These are phyloP conservation scores for Solenodon paradoxus DNA, from an alignment of 2,113 vertebrate genomes.

Conservation along the genomic window DNA sequence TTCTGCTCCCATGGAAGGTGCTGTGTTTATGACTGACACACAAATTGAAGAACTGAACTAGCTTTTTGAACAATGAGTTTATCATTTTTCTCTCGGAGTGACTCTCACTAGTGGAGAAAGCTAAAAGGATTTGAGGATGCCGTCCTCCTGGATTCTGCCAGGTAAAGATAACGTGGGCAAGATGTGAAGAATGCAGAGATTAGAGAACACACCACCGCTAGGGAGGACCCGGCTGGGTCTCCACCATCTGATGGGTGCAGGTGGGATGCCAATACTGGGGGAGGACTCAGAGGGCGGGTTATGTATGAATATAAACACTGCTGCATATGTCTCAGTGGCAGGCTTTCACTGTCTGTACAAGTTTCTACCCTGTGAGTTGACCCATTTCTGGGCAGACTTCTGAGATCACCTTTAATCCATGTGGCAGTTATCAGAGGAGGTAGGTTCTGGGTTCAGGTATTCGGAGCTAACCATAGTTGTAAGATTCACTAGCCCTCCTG, in stretches of 20 bases:
- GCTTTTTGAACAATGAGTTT: background rate
- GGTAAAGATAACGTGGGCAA: background rate
- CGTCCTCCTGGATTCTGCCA: background rate
- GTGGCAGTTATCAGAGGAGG: background rate
- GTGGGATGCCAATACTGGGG: rapidly evolving
- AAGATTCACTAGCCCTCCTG: background rate
- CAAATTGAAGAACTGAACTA: constrained; percentile 28
- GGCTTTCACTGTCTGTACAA: background rate
- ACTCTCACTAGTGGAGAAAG: background rate
- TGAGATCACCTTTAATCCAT: background rate
- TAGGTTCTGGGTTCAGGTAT: too few relatives aligned
- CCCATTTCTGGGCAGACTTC: background rate
- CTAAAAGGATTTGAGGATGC: background rate
- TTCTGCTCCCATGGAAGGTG: constrained; percentile 39
- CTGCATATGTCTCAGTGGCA: background rate
- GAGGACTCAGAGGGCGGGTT: background rate
- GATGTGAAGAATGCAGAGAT: background rate
- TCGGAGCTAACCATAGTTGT: background rate
- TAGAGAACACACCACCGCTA: rapidly evolving
- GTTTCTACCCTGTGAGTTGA: background rate
- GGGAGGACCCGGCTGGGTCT: background rate
- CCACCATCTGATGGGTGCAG: background rate
- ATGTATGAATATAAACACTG: rapidly evolving
- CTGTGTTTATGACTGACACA: constrained; percentile 17
- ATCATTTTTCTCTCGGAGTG: background rate